Percentiles rank a stretch among this genome's conserved stretches.
Conservation (phyloP, 2,113 vertebrate species). For the Taxidea taxus region DNA sequence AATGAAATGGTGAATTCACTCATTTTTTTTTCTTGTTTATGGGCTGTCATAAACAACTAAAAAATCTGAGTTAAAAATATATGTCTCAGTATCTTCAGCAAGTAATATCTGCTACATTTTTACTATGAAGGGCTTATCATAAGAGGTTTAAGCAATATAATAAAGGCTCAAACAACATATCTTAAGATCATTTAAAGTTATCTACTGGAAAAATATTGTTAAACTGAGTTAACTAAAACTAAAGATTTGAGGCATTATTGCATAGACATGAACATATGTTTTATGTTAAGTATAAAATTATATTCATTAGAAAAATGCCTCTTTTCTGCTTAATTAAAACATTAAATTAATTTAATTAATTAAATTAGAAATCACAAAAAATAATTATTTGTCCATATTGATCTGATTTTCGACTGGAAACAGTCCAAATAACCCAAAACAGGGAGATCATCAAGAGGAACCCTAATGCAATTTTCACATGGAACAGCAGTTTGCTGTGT, state of each 20-base stretch:
- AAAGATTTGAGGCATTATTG: constrained; percentile 37
- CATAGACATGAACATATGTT: neutral
- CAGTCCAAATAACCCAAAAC: neutral
- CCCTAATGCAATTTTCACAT: neutral
- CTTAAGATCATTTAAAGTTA: neutral
- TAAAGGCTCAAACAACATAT: constrained; percentile 36
- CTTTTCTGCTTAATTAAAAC: constrained; percentile 16
- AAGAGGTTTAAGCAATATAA: constrained; percentile 30
- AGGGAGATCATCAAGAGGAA: neutral
- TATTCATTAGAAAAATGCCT: constrained; percentile 4
- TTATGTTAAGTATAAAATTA: constrained; percentile 35
- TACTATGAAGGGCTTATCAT: constrained; percentile 1
- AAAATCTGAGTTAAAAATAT: constrained; percentile 41
- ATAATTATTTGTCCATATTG: neutral
- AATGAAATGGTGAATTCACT: constrained; percentile 37
- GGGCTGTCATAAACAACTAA: constrained; percentile 40
- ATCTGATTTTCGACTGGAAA: neutral
- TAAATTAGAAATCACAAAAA: neutral
- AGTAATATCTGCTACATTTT: constrained; percentile 32
- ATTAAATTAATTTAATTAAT: too few relatives aligned
- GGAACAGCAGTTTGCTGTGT: neutral
- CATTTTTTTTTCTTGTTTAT: constrained; percentile 37
- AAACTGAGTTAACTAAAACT: constrained; percentile 4
- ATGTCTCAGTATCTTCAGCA: constrained; percentile 39
- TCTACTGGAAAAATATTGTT: neutral